A percentile compares a stretch with the other conserved stretches of the same genome.
phyloP scores from a whole-genome alignment of 1,140 invertebrate species.

The Phymorhynchus buccinoides region DNA sequence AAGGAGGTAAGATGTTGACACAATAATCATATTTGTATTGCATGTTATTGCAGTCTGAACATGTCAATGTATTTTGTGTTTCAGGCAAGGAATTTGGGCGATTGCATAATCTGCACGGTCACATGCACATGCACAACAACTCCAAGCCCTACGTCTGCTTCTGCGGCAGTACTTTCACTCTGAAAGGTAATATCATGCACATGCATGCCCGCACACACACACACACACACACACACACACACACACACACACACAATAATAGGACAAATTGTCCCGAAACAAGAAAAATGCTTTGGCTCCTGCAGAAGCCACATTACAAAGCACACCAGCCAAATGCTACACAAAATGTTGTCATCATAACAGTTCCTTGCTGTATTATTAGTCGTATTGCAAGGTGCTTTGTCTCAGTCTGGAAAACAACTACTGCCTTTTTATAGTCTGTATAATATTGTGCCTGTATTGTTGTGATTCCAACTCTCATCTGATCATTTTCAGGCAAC shows the following conservation, averaged over 20 bases:
- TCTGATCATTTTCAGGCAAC: too few relatives aligned
- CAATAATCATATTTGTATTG: too few relatives aligned
- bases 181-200: slow-evolving; percentile 62
- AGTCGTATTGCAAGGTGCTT: too few relatives aligned
- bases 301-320: not conserved
- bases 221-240: not conserved
- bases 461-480: too few relatives aligned
- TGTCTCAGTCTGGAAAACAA: too few relatives aligned
- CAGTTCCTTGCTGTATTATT: too few relatives aligned
- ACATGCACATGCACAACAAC: slow-evolving; percentile 71
- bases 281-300: not conserved
- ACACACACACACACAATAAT: not conserved
- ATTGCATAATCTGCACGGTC: slow-evolving; percentile 70
- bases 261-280: not conserved
- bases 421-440: too few relatives aligned
- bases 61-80: too few relatives aligned
- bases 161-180: slow-evolving; percentile 71
- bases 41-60: not conserved
- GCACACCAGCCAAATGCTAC: too few relatives aligned
- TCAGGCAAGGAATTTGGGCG: slow-evolving; percentile 70
- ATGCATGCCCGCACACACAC: not conserved
- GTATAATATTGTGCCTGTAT: too few relatives aligned
- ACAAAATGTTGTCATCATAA: too few relatives aligned
- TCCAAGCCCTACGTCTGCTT: slow-evolving; percentile 69
- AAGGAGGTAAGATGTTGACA: too few relatives aligned